phyloP scores from a whole-genome alignment of 92 coral and sea anemone genomes.

The Epizoanthus illoricatus region DNA sequence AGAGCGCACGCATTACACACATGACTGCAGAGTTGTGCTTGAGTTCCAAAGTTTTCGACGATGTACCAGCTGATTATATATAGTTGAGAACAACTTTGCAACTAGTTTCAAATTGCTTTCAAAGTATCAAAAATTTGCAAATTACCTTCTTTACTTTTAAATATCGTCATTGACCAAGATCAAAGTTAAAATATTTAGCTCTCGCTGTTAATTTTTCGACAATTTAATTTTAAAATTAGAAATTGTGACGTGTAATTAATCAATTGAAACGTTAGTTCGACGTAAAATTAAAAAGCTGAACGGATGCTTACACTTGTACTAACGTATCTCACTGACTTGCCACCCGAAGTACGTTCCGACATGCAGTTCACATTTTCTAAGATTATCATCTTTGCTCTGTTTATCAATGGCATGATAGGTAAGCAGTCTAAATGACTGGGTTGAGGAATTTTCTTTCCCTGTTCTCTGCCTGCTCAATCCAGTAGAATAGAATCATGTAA shows the following conservation, averaged over 20 bases:
- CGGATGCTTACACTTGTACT: neutral
- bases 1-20: too few species aligned
- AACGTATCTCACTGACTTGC: neutral
- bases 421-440: neutral
- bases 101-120: too few species aligned
- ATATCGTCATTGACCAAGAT: neutral
- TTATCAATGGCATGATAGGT: neutral
- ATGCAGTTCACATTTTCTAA: neutral
- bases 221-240: neutral
- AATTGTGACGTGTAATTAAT: constrained; percentile 12
- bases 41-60: too few species aligned
- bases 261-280: neutral
- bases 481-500: too few species aligned
- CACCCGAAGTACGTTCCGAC: neutral
- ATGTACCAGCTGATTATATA: too few species aligned
- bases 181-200: neutral
- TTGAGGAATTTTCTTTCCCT: too few species aligned
- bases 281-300: too few species aligned
- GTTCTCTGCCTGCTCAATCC: too few species aligned
- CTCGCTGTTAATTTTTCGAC: neutral
- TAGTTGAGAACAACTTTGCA: too few species aligned
- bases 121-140: too few species aligned
- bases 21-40: too few species aligned
- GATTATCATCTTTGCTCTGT: neutral
- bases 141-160: too few species aligned